Percentiles rank a stretch among this genome's conserved stretches.
Conservation (phyloP, 2,113 vertebrate genomes). For the Perca schrenkii region DNA sequence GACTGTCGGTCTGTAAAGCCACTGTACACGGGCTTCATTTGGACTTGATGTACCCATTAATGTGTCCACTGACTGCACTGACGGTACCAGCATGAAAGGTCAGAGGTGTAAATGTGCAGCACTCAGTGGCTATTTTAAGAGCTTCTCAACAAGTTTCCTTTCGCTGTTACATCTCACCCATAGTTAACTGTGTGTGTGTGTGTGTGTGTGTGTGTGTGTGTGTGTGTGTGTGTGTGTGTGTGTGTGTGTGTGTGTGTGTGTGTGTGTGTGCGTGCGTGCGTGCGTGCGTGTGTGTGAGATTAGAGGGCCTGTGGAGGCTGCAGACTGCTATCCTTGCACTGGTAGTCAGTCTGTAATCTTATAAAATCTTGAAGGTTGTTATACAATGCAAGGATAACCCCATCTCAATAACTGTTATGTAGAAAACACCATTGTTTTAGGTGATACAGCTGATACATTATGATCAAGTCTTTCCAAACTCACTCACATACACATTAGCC, state of each 20-base stretch:
- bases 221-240: too few species aligned
- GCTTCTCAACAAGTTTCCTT: conserved; percentile 31
- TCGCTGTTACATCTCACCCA: conserved; percentile 17
- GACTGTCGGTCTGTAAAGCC: neutral
- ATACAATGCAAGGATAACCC: neutral
- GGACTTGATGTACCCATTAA: conserved; percentile 15
- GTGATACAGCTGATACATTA: neutral
- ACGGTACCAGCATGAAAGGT: conserved; percentile 79
- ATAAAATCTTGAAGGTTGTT: neutral
- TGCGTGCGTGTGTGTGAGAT: too few species aligned
- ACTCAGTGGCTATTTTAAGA: conserved; percentile 78
- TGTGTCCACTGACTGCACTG: conserved; percentile 39
- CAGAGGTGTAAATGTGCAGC: conserved; percentile 72
- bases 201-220: too few species aligned
- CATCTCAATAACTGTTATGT: neutral
- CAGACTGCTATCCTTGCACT: too few species aligned
- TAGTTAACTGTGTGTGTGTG: neutral
- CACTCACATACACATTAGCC: too few species aligned
- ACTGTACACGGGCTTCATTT: neutral
- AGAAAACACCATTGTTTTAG: neutral
- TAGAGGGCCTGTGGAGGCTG: too few species aligned
- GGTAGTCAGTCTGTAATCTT: too few species aligned
- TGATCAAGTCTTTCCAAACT: neutral
- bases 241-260: too few species aligned
- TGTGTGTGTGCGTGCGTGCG: too few species aligned